Base-by-base conservation (phyloP, 2,113 vertebrate genomes). In the Phalacrocorax pelagicus region DNA sequence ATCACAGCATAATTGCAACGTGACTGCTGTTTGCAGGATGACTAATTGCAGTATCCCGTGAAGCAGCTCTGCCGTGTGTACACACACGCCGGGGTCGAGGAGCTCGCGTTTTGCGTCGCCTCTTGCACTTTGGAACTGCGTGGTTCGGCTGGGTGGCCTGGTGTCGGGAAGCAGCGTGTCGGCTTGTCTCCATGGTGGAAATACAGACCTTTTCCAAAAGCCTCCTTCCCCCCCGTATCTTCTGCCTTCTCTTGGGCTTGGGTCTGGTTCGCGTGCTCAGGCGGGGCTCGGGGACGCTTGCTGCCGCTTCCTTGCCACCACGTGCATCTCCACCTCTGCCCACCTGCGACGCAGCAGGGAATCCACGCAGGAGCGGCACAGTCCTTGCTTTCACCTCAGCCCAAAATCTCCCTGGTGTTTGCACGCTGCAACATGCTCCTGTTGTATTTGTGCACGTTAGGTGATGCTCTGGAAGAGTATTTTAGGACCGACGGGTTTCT, bases 351-450 rank as follows among this genome's bases (percentile, higher is more conserved):
- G 9, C 20, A 24, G 57, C 21, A 19, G 54, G 22, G 27, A 40
- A 40, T 65, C 80, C 47, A 8, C 0, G 1, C 38, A 13, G 66
- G 70, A 55, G 40, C 1, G 5, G 32, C 44, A 10, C 51, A 36
- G 55, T 32, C 57, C 47, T 67, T 55, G 20, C 47, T 78, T 66
- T 29, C 66, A 32, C 42, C 46, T 78, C 55, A 47, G 14, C 82
- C 70, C 36, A 11, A 55, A 65, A 13, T 9, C 51, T 29, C 65
- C 59, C 29, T 26, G 44, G 5, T 11, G 1, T 23, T 74, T 42
- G 24, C 36, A 11, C 0, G 2, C 52, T 29, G 42, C 59, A n/a
- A 12, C 4, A 0, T 4, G 6, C 65, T 88, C 7, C 1, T 0
- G 0, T 38, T 11, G 12, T 12, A 3, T 34, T 67, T 46, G 5